Evolutionary conservation across 64 coral and sea anemone species (phyloP).

Genomic region (Stichodactyla mertensii): DNA sequence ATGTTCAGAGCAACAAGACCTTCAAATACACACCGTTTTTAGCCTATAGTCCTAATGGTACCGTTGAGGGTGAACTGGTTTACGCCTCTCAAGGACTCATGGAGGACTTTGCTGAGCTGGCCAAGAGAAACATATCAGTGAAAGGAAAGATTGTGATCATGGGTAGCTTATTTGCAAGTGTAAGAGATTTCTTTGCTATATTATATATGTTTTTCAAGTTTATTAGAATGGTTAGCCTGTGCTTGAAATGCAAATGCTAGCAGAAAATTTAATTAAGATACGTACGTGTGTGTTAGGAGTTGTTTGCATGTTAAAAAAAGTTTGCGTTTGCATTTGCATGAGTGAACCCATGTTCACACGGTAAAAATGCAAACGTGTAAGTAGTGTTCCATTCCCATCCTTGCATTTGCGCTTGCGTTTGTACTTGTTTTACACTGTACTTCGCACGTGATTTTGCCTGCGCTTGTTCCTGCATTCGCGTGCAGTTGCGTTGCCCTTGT

Average conservation of each 20-base stretch:
- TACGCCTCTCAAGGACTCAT: slow-evolving; percentile 21
- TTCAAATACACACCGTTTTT: slow-evolving; percentile 35
- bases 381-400: too few relatives aligned
- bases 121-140: slow-evolving; percentile 46
- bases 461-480: too few relatives aligned
- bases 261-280: too few relatives aligned
- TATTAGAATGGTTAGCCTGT: background rate
- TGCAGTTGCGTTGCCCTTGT: too few relatives aligned
- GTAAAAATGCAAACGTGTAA: too few relatives aligned
- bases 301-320: too few relatives aligned
- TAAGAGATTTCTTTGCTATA: background rate
- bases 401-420: too few relatives aligned
- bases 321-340: too few relatives aligned
- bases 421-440: too few relatives aligned
- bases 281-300: too few relatives aligned
- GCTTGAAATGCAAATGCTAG: background rate
- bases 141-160: slow-evolving; percentile 55
- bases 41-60: slow-evolving; percentile 51
- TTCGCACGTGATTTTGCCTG: too few relatives aligned
- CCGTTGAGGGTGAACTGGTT: slow-evolving; percentile 44
- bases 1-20: background rate
- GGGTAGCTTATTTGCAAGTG: slow-evolving; percentile 1
- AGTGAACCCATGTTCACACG: too few relatives aligned
- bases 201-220: background rate
- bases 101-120: slow-evolving; percentile 9